Evolutionary conservation across 2,113 vertebrate genomes (phyloP), one percentile per base, ranked within the genome.

Genomic region (Apeltes quadracus): DNA sequence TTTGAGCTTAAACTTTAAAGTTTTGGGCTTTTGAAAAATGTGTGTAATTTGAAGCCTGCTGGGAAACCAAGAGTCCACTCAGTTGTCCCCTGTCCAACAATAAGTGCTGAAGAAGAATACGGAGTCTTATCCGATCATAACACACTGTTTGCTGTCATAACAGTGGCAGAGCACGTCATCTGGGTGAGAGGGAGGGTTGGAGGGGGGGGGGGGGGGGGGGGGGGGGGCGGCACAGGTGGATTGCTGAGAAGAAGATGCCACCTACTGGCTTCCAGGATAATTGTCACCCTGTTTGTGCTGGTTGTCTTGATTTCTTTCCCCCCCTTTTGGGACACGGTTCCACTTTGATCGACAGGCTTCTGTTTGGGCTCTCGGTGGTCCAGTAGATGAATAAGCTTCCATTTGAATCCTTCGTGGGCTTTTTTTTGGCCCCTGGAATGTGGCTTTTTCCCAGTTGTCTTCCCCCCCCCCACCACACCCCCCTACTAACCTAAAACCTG

Each of bases 181-280:
- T 63, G 56, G 22, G 46, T 74, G 25, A 69, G 27, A 38, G 27
- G 48, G 55, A 65, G n/a, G n/a, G 29, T 32, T 32, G 29, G 29
- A 32, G 3, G 3, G 3, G 29, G 29, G 29, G 29, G 29, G 29
- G 29, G n/a, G n/a, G n/a, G n/a, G n/a, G n/a, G n/a, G n/a, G n/a
- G n/a, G n/a, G n/a, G n/a, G n/a, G n/a, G n/a, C n/a, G n/a, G n/a
- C n/a, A n/a, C n/a, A n/a, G n/a, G n/a, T n/a, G 78, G 56, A 12
- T 18, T 32, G 51, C 41, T 85, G 74, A 67, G 39, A 73, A 87
- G 81, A 87, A 32, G 29, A 83, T 83, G 82, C 82, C 88, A 70
- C 73, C 86, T 83, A 75, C 84, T 89, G 83, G 87, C 61, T 67
- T 44, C 51, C 25, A 64, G 53, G 0, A 51, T 75, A 53, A 80